Base-by-base conservation (phyloP, 2,113 vertebrate species). In the Heteronetta atricapilla region DNA sequence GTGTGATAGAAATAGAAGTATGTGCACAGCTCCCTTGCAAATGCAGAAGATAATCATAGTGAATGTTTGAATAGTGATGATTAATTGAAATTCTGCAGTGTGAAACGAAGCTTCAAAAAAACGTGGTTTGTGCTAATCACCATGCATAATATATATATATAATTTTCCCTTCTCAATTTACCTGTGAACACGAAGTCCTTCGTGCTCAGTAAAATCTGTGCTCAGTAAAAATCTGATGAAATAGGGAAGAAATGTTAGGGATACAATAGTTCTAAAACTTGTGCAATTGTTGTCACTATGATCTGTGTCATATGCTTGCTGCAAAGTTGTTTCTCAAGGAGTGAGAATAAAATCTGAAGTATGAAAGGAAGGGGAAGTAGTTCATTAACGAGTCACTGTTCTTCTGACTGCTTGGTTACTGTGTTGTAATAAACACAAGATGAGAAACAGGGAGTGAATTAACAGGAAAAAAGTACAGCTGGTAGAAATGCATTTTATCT, bases 251-350 rank as follows among this genome's bases (percentile, higher is more conserved):
- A 77, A 48, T 1, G 0, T 18, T 48, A 17, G 17, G 31, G 62
- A 82, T 34, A 28, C 68, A 34, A 52, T 17, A 52, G 11, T 48
- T 73, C 26, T 58, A 75, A 80, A 48, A 28, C 26, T 56, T 56
- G 40, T 86, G 40, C 34, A 76, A n/a, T 8, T 34, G 68, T 48
- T 42, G 82, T 87, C 28, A 11, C 62, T 88, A 88, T 82, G 38
- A 68, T 91, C 75, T 90, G 28, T 42, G 68, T 85, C 70, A 93
- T 36, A 14, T 82, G 5, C 52, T 86, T 91, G n/a, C 66, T 93
- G 94, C 60, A 75, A 84, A 75, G 66, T 67, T 59, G 31, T 82
- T 89, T 81, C 36, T 53, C 19, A 78, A 88, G 40, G 22, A 79
- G 14, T 28, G 75, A 44, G 31, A 58, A 42, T 28, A 5, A 89